Conservation (phyloP, 2,797 vertebrate genomes). For the Argya squamiceps region DNA sequence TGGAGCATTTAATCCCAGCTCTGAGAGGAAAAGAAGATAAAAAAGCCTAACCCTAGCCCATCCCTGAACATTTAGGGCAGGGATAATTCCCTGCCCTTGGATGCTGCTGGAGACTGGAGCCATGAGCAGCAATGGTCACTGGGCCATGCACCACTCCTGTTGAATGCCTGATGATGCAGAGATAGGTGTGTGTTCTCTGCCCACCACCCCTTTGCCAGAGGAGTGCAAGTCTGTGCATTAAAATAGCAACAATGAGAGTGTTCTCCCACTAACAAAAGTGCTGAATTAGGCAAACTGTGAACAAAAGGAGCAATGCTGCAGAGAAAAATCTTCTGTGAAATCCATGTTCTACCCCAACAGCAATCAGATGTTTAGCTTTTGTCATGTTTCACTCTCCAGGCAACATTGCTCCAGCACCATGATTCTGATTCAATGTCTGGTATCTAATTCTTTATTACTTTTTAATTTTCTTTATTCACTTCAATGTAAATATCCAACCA, state of each 20-base stretch:
- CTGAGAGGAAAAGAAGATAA: background rate
- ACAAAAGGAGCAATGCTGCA: background rate
- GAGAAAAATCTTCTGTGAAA: background rate
- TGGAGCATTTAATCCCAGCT: background rate
- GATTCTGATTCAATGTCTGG: background rate
- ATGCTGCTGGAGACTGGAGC: fast-evolving
- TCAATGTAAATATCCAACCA: background rate
- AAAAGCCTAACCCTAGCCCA: background rate
- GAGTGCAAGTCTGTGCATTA: background rate
- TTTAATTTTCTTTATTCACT: background rate
- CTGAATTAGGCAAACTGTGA: background rate
- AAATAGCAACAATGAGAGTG: background rate
- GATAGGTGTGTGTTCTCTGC: fast-evolving
- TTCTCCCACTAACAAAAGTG: background rate
- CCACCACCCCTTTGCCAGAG: fast-evolving
- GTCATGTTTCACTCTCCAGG: background rate
- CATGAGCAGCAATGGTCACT: background rate
- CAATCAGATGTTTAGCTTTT: background rate
- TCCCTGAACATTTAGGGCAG: background rate
- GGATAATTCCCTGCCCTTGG: background rate
- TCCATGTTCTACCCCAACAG: background rate
- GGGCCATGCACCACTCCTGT: fast-evolving
- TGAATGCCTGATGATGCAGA: fast-evolving
- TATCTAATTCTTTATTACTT: background rate
- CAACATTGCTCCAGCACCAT: background rate